These are phyloP conservation scores for Vombatus ursinus DNA, from an alignment of 2,113 vertebrate genomes.

Conservation along the genomic window DNA sequence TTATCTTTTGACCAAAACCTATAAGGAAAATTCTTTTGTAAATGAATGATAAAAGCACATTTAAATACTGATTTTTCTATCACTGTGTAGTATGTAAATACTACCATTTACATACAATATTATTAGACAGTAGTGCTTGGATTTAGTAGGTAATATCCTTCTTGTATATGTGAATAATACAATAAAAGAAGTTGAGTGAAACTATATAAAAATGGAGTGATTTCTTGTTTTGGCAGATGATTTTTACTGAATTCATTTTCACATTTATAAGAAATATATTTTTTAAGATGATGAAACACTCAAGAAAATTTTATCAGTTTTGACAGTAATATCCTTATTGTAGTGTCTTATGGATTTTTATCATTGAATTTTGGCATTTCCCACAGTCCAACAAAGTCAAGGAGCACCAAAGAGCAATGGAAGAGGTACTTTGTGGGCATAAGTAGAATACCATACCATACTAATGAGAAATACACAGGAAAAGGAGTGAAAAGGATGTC, in stretches of 20 bases:
- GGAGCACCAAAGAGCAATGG: neutral
- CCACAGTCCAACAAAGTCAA: neutral
- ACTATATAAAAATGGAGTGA: neutral
- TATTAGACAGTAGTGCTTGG: neutral
- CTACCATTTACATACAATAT: neutral
- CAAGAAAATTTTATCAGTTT: neutral
- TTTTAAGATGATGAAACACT: neutral
- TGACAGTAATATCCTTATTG: neutral
- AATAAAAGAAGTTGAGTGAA: neutral
- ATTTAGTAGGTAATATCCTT: neutral
- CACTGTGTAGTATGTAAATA: neutral
- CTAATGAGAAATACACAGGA: neutral
- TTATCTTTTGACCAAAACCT: neutral
- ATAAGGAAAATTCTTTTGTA: neutral
- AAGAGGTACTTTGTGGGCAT: neutral
- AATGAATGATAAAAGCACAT: neutral
- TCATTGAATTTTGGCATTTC: neutral
- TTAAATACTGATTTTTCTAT: neutral
- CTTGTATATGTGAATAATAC: neutral
- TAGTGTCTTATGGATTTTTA: rapidly evolving
- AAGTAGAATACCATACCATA: neutral
- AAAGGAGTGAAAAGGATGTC: neutral
- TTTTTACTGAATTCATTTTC: neutral
- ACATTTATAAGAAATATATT: neutral
- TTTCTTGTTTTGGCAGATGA: neutral